A percentile compares a stretch with the other conserved stretches of the same genome.
Conservation (phyloP, 2,113 vertebrate genomes). For the Gobiocypris rarus region DNA sequence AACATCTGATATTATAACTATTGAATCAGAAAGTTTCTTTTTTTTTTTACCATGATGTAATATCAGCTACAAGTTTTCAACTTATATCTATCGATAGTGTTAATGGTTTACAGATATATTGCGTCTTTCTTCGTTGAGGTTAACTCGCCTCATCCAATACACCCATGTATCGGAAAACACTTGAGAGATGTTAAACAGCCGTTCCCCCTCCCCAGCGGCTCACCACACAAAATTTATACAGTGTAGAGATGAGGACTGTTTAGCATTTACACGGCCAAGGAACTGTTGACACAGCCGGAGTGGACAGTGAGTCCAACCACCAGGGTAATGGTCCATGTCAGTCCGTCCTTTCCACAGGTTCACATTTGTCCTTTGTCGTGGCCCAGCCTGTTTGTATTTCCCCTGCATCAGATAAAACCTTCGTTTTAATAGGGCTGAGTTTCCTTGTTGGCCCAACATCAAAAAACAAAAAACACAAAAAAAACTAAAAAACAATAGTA, state of each 20-base stretch:
- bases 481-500: conserved; percentile 29
- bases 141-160: conserved; percentile 31
- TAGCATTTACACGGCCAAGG: conserved; percentile 40
- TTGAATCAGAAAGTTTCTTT: conserved; percentile 76
- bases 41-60: conserved; percentile 78
- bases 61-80: conserved; percentile 77
- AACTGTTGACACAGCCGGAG: conserved; percentile 32
- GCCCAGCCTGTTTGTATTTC: conserved; percentile 5
- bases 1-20: conserved; percentile 75
- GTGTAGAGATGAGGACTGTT: conserved; percentile 48
- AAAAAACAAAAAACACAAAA: not conserved
- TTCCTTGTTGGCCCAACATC: conserved; percentile 57
- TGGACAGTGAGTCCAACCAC: conserved; percentile 32
- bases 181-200: conserved; percentile 45
- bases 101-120: conserved; percentile 76
- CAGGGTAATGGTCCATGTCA: conserved; percentile 43
- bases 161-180: conserved; percentile 1
- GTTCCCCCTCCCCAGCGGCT: not conserved
- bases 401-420: conserved; percentile 58
- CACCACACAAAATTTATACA: conserved; percentile 43
- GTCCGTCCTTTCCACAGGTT: conserved; percentile 20
- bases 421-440: conserved; percentile 54
- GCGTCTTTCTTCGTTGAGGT: conserved; percentile 65
- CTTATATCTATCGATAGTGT: conserved; percentile 77
- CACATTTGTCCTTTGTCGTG: conserved; percentile 23